Percentiles rank a stretch among this genome's conserved stretches.
Conservation (phyloP, 2,888 invertebrate genomes). For the Andrena camellia region DNA sequence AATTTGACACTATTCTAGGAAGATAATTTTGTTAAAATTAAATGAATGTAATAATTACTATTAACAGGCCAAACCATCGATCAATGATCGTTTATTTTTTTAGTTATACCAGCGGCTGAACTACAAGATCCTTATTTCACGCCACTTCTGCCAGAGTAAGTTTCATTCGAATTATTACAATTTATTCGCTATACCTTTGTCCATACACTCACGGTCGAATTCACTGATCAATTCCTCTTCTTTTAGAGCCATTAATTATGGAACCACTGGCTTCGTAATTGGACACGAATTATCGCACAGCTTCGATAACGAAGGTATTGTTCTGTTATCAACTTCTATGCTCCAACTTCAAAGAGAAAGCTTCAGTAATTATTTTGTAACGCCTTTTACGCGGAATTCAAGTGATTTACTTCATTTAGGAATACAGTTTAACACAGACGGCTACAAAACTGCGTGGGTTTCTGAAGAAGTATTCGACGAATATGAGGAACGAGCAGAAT, state of each 20-base stretch:
- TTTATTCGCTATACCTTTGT: background rate
- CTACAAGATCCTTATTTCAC: slow-evolving; percentile 67
- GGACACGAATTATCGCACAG: slow-evolving; percentile 69
- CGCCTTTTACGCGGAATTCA: background rate
- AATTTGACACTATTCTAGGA: background rate
- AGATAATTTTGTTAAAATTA: background rate
- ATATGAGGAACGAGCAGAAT: slow-evolving; percentile 41
- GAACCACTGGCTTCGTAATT: slow-evolving; percentile 60
- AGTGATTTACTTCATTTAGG: slow-evolving; percentile 26
- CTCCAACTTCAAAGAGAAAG: background rate
- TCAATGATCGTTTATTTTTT: slow-evolving; percentile 3
- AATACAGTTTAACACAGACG: slow-evolving; percentile 56
- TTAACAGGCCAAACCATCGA: background rate
- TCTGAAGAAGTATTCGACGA: slow-evolving; percentile 23
- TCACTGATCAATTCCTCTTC: background rate
- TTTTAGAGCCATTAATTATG: slow-evolving; percentile 66
- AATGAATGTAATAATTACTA: background rate
- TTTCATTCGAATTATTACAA: background rate
- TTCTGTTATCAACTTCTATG: background rate
- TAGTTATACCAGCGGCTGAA: slow-evolving; percentile 66
- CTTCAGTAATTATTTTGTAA: background rate
- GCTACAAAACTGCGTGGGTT: slow-evolving; percentile 31
- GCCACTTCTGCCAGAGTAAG: slow-evolving; percentile 63
- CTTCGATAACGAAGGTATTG: slow-evolving; percentile 61
- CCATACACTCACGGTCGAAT: background rate